Evolutionary conservation across 2,888 invertebrate genomes (phyloP), one percentile per base, ranked within the genome.

Genomic region (Notodonta dromedarius): DNA sequence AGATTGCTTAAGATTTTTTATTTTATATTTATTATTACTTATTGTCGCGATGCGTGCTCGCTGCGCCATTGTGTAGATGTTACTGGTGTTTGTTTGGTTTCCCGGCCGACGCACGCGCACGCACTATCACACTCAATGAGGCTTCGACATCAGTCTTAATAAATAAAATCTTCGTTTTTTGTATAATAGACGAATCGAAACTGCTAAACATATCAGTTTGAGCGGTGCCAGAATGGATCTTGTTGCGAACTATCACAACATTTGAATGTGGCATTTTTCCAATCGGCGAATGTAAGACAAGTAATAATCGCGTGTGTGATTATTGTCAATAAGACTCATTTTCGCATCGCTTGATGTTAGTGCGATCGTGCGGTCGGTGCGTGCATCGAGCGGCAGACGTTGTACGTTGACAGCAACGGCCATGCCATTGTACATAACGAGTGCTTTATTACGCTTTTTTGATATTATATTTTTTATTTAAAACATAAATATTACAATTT

Each of bases 1-100:
- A 91, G 90, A 91, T 92, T 88, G 90, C 91, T 90, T 93, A 90
- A 91, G 92, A 86, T 87, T 86, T 89, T 86, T 91, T 86, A 89
- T 91, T 91, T 91, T 89, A 86, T 93, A 91, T 91, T 91, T 92
- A 90, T 91, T 85, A 75, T 84, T 83, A 82, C 60, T 83, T 84
- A 75, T 78, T 78, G 76, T 80, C 76, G 77, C 74, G 74, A 76
- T 67, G 82, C 73, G 83, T 65, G 74, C 73, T 77, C 61, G 78
- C 74, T 66, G 84, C 85, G 81, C 75, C 73, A 62, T 80, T 78
- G 78, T 79, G 81, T 81, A 83, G 81, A 84, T 80, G 84, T 84
- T 84, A 79, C 70, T 81, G 77, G 78, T 79, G 75, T 77, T 83
- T 80, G 77, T 82, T 81, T 79, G 67, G 70, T 59, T 69, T 53